Evolutionary conservation across 2,113 vertebrate genomes (phyloP).

Genomic region (Hypanus sabinus): DNA sequence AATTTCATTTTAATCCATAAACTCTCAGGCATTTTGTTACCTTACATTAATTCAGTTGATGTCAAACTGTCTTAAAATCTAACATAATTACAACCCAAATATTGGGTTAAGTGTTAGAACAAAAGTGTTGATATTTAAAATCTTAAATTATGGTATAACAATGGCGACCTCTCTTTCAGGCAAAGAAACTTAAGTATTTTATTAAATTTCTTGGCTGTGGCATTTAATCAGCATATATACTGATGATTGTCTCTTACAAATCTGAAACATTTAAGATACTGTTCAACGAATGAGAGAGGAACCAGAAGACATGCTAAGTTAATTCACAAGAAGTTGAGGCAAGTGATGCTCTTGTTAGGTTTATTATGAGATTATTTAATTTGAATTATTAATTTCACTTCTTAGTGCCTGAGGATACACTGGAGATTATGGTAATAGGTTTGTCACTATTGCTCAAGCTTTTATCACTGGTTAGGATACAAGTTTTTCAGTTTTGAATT

Average conservation of each 20-base stretch:
- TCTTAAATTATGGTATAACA: constrained; percentile 15
- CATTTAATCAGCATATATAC: constrained; percentile 28
- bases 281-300: constrained; percentile 19
- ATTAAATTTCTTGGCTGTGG: constrained; percentile 31
- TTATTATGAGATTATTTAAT: constrained; percentile 4
- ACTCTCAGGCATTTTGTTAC: background rate
- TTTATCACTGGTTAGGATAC: background rate
- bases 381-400: constrained; percentile 2
- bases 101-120: background rate
- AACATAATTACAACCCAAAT: background rate
- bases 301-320: background rate
- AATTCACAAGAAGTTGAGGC: constrained; percentile 32
- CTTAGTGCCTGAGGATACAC: background rate
- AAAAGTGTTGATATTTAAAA: constrained; percentile 7
- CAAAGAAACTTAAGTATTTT: constrained; percentile 23
- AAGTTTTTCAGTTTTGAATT: background rate
- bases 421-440: background rate
- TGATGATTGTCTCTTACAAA: constrained; percentile 15
- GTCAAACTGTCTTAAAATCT: background rate
- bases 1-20: background rate
- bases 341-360: constrained; percentile 30
- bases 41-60: background rate
- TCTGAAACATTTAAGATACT: constrained; percentile 23
- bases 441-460: background rate
- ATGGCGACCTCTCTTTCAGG: constrained; percentile 30